Evolutionary conservation across 2,888 invertebrate genomes (phyloP).

Genomic region (Ophonus ardosiacus): DNA sequence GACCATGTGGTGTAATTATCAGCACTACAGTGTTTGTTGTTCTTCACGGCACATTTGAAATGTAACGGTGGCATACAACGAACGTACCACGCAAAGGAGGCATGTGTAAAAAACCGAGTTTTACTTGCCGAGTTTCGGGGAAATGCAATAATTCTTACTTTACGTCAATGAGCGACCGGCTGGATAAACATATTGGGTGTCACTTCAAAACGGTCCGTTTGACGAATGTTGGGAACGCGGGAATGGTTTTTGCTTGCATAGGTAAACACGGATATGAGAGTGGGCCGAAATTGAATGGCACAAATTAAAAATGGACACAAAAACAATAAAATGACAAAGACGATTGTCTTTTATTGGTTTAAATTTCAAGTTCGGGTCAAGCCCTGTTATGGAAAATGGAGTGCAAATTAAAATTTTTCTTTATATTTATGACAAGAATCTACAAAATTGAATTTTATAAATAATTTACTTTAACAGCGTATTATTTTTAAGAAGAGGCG

Average conservation of each 20-base stretch:
- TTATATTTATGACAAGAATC: no score
- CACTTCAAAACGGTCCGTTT: slow-evolving; percentile 71
- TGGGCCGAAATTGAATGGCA: neutral
- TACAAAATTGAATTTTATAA: no score
- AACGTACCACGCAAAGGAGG: neutral
- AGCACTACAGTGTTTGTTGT: slow-evolving; percentile 72
- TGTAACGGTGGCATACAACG: slow-evolving; percentile 46
- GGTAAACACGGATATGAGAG: neutral
- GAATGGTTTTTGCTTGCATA: neutral
- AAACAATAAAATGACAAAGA: no score
- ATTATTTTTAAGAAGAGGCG: no score
- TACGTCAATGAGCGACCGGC: slow-evolving; percentile 74
- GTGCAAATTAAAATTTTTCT: no score
- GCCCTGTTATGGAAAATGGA: no score
- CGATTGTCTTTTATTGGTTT: no score
- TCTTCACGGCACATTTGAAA: slow-evolving; percentile 72
- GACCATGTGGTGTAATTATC: slow-evolving; percentile 65
- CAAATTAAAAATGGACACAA: no score
- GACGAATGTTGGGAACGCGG: slow-evolving; percentile 2
- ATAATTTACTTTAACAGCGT: no score
- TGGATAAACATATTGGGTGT: slow-evolving; percentile 75
- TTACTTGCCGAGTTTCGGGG: slow-evolving; percentile 46
- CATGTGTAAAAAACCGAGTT: slow-evolving; percentile 29
- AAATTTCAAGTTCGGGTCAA: no score
- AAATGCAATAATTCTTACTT: slow-evolving; percentile 70